phyloP scores from a whole-genome alignment of 1,140 invertebrate species.

The Calycopis cecrops region DNA sequence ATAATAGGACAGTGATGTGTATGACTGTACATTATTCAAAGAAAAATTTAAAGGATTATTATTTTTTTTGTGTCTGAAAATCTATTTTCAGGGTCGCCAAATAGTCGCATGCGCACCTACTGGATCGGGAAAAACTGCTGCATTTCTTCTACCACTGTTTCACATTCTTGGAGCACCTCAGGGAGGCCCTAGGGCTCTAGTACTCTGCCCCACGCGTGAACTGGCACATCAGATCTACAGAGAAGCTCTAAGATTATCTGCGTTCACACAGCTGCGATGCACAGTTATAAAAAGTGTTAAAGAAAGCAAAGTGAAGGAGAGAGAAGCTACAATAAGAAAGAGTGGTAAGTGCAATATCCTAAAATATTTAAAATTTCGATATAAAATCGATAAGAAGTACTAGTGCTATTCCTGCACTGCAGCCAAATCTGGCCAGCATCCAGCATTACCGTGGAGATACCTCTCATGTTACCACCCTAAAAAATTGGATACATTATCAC shows the following conservation, averaged over 20 bases:
- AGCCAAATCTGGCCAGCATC: too few species aligned
- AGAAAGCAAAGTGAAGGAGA: constrained; percentile 68
- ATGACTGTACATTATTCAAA: too few species aligned
- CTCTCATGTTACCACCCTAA: too few species aligned
- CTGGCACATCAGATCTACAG: constrained; percentile 93
- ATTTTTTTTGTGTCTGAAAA: neutral
- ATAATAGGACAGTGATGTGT: too few species aligned
- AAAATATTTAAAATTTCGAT: too few species aligned
- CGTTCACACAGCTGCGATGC: constrained; percentile 80
- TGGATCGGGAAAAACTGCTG: constrained; percentile 90
- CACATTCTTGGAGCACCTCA: constrained; percentile 78
- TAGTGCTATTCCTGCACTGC: too few species aligned
- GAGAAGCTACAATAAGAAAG: constrained; percentile 56
- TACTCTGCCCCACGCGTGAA: constrained; percentile 95
- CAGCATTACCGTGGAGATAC: too few species aligned
- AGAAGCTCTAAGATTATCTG: constrained; percentile 86
- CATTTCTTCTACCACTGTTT: constrained; percentile 90
- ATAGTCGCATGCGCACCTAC: constrained; percentile 96
- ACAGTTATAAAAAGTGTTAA: constrained; percentile 65
- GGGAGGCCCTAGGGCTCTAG: constrained; percentile 88
- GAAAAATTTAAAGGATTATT: too few species aligned
- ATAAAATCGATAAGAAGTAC: too few species aligned
- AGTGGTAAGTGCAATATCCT: constrained; percentile 47
- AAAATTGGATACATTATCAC: too few species aligned
- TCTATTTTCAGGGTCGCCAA: constrained; percentile 81